phyloP scores from a whole-genome alignment of 2,797 vertebrate genomes.

The Chelidonichthys spinosus region DNA sequence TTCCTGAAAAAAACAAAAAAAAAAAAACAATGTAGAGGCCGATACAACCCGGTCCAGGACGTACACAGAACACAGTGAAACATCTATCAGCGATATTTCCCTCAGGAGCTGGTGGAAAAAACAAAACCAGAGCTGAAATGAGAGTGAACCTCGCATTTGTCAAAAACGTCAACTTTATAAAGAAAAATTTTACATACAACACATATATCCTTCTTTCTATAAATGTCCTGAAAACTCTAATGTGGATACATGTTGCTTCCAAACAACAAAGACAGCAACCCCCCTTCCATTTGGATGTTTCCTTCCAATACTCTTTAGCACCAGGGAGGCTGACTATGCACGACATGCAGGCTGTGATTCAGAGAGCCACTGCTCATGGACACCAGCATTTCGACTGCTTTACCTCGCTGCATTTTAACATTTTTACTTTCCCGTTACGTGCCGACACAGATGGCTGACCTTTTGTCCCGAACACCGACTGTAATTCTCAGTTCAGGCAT shows the following conservation, averaged over 20 bases:
- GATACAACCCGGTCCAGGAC: too few relatives aligned
- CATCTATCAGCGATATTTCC: background rate
- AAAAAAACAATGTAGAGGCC: too few relatives aligned
- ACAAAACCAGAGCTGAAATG: background rate
- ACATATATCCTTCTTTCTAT: too few relatives aligned
- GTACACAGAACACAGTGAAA: too few relatives aligned
- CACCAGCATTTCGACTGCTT: background rate
- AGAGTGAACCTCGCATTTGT: too few relatives aligned
- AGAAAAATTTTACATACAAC: too few relatives aligned
- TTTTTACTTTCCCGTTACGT: conserved; percentile 38
- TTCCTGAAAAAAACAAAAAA: too few relatives aligned
- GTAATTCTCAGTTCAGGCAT: conserved; percentile 41
- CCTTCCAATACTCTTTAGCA: too few relatives aligned
- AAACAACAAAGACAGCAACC: background rate
- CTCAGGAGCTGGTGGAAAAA: background rate
- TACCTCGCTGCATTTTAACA: conserved; percentile 10
- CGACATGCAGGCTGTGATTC: too few relatives aligned
- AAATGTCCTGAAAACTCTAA: background rate
- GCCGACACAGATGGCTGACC: conserved; percentile 35
- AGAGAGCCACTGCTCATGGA: background rate
- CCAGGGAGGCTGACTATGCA: too few relatives aligned
- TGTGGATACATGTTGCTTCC: background rate
- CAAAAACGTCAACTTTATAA: too few relatives aligned
- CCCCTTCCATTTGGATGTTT: background rate
- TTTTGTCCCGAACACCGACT: conserved; percentile 46